Percentiles rank a stretch among this genome's conserved stretches.
phyloP scores from a whole-genome alignment of 2,888 invertebrate species.

The Rhagonycha lutea region DNA sequence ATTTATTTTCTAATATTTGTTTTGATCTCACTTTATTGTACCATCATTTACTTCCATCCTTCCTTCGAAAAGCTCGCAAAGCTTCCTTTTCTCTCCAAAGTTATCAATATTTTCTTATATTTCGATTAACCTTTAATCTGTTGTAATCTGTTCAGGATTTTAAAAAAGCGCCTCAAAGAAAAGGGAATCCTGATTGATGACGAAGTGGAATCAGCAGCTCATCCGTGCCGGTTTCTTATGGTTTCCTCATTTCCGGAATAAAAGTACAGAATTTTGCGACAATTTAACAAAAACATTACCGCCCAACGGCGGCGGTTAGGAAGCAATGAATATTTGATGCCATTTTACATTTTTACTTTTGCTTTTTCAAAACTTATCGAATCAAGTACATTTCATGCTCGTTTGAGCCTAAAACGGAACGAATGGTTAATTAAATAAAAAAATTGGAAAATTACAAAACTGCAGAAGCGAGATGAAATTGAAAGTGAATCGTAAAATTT shows the following conservation, averaged over 20 bases:
- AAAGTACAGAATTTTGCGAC: not conserved
- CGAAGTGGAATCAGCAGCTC: not conserved
- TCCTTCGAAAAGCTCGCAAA: too few species aligned
- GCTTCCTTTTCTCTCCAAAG: not conserved
- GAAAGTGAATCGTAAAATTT: not conserved
- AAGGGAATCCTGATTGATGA: not conserved
- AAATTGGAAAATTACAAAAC: not conserved
- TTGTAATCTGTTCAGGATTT: not conserved
- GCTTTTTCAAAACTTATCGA: not conserved
- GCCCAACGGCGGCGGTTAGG: not conserved
- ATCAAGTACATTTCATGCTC: not conserved
- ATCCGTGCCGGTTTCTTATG: not conserved
- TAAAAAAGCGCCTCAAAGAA: not conserved
- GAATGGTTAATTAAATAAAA: not conserved
- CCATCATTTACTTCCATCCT: too few species aligned
- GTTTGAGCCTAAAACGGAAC: not conserved
- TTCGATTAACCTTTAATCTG: not conserved
- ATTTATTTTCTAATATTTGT: not conserved
- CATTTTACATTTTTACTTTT: not conserved
- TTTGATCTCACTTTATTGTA: not conserved
- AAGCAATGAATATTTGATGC: not conserved
- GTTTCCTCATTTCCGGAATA: not conserved
- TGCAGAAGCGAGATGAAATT: not conserved
- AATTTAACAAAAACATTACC: not conserved
- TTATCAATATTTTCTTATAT: not conserved